phyloP scores from a whole-genome alignment of 2,797 vertebrate genomes.

The Discoglossus pictus region DNA sequence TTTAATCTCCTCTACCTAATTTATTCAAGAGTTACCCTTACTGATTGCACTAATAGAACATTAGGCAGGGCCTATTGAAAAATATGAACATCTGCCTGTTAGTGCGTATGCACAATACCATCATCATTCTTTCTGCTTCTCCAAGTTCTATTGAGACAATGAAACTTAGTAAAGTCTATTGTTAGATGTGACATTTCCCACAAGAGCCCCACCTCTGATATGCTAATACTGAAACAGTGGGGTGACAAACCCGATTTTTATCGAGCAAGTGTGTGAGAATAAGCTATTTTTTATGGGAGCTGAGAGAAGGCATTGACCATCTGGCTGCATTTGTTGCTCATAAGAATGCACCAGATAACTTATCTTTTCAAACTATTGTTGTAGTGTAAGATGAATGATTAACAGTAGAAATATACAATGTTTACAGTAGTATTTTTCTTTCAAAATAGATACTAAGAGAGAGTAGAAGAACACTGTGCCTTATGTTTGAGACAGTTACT shows the following conservation, averaged over 20 bases:
- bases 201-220: conserved; percentile 38
- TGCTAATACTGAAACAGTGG: conserved; percentile 30
- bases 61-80: conserved; percentile 11
- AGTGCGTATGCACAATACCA: conserved; percentile 4
- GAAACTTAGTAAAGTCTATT: conserved; percentile 29
- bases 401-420: too few species aligned
- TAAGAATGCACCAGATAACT: neutral
- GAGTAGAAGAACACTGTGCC: too few species aligned
- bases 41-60: conserved; percentile 2
- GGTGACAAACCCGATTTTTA: conserved; percentile 5
- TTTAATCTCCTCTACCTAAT: too few species aligned
- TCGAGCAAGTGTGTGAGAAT: conserved; percentile 17
- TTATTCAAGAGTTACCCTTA: conserved; percentile 7
- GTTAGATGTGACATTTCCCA: conserved; percentile 43
- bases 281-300: neutral
- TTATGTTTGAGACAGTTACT: too few species aligned
- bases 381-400: too few species aligned
- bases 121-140: conserved; percentile 42
- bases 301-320: conserved; percentile 21
- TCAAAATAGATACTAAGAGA: too few species aligned
- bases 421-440: too few species aligned
- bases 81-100: conserved; percentile 34
- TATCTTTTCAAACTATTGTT: neutral
- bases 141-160: conserved; percentile 23
- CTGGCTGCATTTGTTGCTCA: conserved; percentile 4